Evolutionary conservation across 2,113 vertebrate genomes (phyloP), one percentile per base, ranked within the genome.

Genomic region (Sterrhoptilus dennistouni): DNA sequence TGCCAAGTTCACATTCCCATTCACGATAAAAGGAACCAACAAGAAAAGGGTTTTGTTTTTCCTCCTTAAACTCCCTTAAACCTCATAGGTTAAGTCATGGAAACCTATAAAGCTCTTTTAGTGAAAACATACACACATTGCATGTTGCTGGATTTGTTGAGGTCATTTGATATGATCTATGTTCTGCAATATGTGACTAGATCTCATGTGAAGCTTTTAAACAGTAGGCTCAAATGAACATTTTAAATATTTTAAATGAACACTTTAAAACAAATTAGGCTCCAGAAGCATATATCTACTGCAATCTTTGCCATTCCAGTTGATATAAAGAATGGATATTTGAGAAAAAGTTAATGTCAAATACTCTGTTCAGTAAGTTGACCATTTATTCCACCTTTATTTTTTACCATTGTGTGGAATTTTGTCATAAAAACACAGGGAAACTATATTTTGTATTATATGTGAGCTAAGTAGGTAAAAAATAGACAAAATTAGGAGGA

Each of bases 401-500:
- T 91, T 96, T 84, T 96, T 65, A 66, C 65, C 52, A 80, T 56
- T 96, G 12, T 82, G 42, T 80, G 78, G 50, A 92, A 93, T 93
- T 96, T 92, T 96, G 63, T 49, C 88, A 68, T 72, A 89, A 96
- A 95, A 86, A 31, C 45, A 60, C 57, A 53, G 49, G 25, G 56
- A 91, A 95, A 56, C 35, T 91, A 42, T 23, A 74, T 47, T 84
- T 81, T 86, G 47, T 65, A n/a, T 38, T 96, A 69, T 66, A 88
- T 82, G 76, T 91, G 49, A 79, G 70, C 83, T 97, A 96, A 95
- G 96, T 93, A 96, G 31, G 64, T 90, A 97, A 98, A 95, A 77
- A 97, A 95, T 75, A 76, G 89, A 97, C 94, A 96, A 96, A 97
- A 94, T 94, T 75, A 82, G 77, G 33, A 94, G 28, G 68, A 96